Conservation (phyloP, 2,888 invertebrate species). For the Tetragonula carbonaria region DNA sequence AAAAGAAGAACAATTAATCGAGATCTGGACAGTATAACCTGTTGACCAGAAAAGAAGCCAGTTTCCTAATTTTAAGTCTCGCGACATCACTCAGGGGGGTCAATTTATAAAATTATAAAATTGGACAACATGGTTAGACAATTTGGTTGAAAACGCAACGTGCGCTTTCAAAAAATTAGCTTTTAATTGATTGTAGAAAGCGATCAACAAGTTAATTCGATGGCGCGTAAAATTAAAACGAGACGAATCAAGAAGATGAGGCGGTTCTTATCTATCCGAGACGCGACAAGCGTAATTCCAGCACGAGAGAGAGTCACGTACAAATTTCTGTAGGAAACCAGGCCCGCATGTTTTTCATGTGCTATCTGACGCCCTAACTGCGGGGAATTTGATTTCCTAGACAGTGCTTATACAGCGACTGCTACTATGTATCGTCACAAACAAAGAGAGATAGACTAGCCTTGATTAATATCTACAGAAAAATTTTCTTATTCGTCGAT, state of each 20-base stretch:
- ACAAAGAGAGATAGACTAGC: neutral
- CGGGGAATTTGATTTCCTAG: constrained; percentile 49
- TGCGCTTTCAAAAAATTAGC: neutral
- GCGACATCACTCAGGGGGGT: too few relatives aligned
- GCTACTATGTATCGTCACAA: constrained; percentile 18
- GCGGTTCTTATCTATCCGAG: constrained; percentile 66
- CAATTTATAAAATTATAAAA: too few relatives aligned
- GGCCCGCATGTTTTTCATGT: constrained; percentile 31
- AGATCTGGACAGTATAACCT: neutral
- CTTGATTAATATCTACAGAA: constrained; percentile 3
- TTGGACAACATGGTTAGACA: too few relatives aligned
- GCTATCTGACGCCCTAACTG: constrained; percentile 41
- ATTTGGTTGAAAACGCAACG: too few relatives aligned
- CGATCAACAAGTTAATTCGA: neutral
- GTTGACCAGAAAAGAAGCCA: neutral
- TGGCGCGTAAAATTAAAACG: constrained; percentile 8
- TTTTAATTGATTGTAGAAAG: neutral
- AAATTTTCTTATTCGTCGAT: neutral
- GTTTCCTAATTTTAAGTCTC: too few relatives aligned
- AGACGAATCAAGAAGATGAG: constrained; percentile 66
- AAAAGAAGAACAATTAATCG: neutral
- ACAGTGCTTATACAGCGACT: constrained; percentile 51
- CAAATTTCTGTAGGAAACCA: constrained; percentile 64
- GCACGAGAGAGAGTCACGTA: constrained; percentile 61
- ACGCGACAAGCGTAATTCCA: constrained; percentile 59